Conservation (phyloP, 2,888 invertebrate species). For the Antheraea yamamai region DNA sequence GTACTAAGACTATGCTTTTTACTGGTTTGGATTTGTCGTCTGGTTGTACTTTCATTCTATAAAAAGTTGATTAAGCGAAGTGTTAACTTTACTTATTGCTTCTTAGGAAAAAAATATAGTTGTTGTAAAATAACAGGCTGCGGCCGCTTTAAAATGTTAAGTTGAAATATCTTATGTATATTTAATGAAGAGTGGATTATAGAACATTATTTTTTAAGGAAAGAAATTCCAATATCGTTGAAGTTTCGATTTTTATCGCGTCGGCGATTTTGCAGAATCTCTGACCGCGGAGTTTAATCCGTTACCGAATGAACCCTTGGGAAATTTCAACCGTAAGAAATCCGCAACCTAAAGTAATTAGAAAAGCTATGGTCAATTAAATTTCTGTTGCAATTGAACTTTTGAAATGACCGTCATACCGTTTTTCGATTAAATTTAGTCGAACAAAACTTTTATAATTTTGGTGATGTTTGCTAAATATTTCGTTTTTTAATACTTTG, state of each 20-base stretch:
- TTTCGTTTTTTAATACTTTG: neutral
- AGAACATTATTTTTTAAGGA: neutral
- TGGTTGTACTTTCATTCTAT: neutral
- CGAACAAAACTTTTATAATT: neutral
- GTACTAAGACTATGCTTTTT: conserved; percentile 51
- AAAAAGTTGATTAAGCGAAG: neutral
- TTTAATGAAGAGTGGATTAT: neutral
- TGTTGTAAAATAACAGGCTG: neutral
- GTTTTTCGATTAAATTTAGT: neutral
- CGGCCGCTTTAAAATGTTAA: neutral
- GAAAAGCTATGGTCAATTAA: neutral
- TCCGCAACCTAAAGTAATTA: neutral
- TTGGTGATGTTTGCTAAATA: neutral
- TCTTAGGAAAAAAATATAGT: neutral
- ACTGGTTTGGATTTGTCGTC: conserved; percentile 29
- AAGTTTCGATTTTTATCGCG: neutral
- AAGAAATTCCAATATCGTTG: neutral
- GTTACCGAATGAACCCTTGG: neutral
- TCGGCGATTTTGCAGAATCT: neutral
- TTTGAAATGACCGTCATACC: neutral
- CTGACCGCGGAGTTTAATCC: neutral
- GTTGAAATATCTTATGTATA: neutral
- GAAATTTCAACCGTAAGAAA: neutral
- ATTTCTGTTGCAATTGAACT: neutral
- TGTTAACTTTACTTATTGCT: neutral